phyloP scores from a whole-genome alignment of 2,797 vertebrate species.

The Coregonus suidteri region DNA sequence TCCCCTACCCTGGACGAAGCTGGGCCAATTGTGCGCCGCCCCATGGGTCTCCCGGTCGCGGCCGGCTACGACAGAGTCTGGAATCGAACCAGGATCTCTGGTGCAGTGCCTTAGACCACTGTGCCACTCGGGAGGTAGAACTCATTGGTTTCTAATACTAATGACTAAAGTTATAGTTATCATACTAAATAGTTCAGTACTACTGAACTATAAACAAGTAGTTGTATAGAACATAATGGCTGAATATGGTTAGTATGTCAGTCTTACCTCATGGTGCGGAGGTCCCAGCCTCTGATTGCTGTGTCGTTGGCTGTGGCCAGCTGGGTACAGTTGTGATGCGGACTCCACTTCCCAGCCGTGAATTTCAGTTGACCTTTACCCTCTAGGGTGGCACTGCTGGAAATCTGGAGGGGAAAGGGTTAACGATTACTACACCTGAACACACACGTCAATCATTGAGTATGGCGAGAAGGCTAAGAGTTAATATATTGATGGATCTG shows the following conservation, averaged over 20 bases:
- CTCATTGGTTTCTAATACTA: neutral
- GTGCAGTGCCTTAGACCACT: too few relatives aligned
- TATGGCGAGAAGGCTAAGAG: neutral
- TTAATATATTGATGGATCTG: neutral
- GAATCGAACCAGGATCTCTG: too few relatives aligned
- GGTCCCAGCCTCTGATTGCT: constrained; percentile 91
- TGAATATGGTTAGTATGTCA: too few relatives aligned
- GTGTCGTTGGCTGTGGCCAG: constrained; percentile 94
- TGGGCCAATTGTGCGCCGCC: too few relatives aligned
- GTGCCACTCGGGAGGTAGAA: neutral
- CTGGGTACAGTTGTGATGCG: constrained; percentile 95
- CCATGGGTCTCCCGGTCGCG: too few relatives aligned
- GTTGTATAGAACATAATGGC: neutral
- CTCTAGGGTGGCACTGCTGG: constrained; percentile 86
- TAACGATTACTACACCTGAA: neutral
- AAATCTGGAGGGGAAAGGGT: constrained; percentile 75
- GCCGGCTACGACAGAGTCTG: too few relatives aligned
- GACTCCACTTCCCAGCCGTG: constrained; percentile 93
- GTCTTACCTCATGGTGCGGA: constrained; percentile 66
- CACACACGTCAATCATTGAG: neutral
- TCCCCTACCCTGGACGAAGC: too few relatives aligned
- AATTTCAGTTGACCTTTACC: constrained; percentile 96
- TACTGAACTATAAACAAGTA: neutral
- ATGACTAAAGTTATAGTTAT: neutral
- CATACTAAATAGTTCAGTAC: neutral